Evolutionary conservation across 2,888 invertebrate genomes (phyloP).

Genomic region (Megalurothrips usitatus): DNA sequence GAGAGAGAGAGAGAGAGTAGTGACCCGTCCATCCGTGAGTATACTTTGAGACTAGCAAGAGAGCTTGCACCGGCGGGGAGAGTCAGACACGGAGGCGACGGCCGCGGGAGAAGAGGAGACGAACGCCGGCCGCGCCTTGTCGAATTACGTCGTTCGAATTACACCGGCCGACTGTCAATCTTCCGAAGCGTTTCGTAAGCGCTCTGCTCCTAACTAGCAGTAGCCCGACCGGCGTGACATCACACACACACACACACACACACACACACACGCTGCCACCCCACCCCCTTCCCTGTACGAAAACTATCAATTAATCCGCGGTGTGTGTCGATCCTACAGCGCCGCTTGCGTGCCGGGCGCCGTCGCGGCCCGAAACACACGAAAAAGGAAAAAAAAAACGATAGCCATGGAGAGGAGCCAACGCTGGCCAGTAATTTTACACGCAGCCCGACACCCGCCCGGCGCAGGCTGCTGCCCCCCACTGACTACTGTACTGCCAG

Average conservation of each 20-base stretch:
- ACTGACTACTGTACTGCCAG: neutral
- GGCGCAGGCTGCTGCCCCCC: neutral
- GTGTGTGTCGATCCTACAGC: neutral
- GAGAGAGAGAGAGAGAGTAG: too few species aligned
- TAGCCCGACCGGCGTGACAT: neutral
- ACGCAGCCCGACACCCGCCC: neutral
- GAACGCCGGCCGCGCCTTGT: too few species aligned
- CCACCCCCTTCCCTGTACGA: neutral
- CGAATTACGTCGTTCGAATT: too few species aligned
- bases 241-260: neutral
- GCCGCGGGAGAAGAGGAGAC: too few species aligned
- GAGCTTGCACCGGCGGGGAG: too few species aligned
- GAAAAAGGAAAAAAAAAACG: neutral
- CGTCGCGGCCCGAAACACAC: neutral
- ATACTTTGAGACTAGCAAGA: too few species aligned
- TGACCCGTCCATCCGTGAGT: too few species aligned
- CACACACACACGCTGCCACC: neutral
- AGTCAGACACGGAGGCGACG: too few species aligned
- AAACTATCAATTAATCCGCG: slow-evolving; percentile 1
- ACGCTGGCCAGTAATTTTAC: neutral
- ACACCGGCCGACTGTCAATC: too few species aligned
- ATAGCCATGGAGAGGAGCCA: neutral
- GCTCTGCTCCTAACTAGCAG: neutral
- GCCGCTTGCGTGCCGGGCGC: neutral
- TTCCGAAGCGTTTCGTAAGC: neutral